Evolutionary conservation across 2,113 vertebrate species (phyloP).

Genomic region (Plotosus lineatus): DNA sequence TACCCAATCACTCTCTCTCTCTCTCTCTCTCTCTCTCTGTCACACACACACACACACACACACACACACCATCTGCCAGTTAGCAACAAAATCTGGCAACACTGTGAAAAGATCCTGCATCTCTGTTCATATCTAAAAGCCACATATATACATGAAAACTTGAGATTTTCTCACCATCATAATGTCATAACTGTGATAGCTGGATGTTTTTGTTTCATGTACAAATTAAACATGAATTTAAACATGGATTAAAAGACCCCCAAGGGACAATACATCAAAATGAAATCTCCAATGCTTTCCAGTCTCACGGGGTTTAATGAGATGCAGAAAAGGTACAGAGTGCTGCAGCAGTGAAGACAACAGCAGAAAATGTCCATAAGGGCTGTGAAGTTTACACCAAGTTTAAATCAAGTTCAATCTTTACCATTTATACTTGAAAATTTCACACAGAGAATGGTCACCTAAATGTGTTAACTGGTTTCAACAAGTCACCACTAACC

Average conservation of each 20-base stretch:
- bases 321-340: too few species aligned
- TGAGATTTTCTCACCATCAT: too few species aligned
- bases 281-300: too few species aligned
- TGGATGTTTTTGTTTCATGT: too few species aligned
- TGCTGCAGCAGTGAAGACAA: too few species aligned
- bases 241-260: too few species aligned
- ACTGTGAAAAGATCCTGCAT: not conserved
- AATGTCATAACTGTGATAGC: too few species aligned
- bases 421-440: not conserved
- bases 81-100: conserved; percentile 5
- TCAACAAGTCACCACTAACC: conserved; percentile 59
- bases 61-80: conserved; percentile 48
- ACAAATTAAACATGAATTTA: too few species aligned
- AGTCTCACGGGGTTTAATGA: too few species aligned
- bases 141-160: not conserved
- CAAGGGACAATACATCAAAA: too few species aligned
- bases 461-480: conserved; percentile 54
- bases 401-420: not conserved
- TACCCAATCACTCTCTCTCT: conserved; percentile 4
- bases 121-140: not conserved
- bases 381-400: not conserved
- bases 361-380: not conserved
- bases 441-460: conserved; percentile 14
- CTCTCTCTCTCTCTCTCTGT: not conserved
- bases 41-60: not conserved